Percentiles rank a stretch among this genome's conserved stretches.
Conservation (phyloP, 1,140 invertebrate genomes). For the Drosophila bocki region DNA sequence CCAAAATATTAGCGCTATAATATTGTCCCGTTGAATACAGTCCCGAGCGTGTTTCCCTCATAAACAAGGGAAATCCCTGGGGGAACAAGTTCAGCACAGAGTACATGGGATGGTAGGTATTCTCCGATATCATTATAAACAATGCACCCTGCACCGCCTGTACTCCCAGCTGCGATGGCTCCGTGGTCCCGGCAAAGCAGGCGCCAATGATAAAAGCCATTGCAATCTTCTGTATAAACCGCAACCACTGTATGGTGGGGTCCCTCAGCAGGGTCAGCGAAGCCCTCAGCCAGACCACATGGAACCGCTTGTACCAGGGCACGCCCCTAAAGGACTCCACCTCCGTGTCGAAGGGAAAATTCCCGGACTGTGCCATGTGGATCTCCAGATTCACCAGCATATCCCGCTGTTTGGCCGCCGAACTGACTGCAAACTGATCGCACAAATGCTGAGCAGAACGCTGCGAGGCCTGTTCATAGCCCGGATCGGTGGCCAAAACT, state of each 20-base stretch:
- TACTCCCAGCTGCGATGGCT: constrained; percentile 90
- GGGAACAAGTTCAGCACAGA: constrained; percentile 92
- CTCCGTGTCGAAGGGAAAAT: constrained; percentile 77
- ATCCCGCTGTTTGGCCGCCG: constrained; percentile 91
- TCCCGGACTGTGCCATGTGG: constrained; percentile 86
- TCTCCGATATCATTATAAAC: constrained; percentile 94
- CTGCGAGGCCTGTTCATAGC: constrained; percentile 89
- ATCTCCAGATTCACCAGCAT: constrained; percentile 89
- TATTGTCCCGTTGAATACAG: constrained; percentile 91
- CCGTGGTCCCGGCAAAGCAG: constrained; percentile 90
- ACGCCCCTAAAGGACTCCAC: constrained; percentile 86
- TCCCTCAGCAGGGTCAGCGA: constrained; percentile 89
- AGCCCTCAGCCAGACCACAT: constrained; percentile 90
- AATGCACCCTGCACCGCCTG: constrained; percentile 93
- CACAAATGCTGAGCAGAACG: constrained; percentile 90
- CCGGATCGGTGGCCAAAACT: constrained; percentile 92
- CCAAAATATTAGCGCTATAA: constrained; percentile 90
- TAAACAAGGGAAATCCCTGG: constrained; percentile 91
- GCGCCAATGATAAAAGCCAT: constrained; percentile 91
- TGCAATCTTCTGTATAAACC: constrained; percentile 92
- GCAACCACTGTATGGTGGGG: constrained; percentile 89
- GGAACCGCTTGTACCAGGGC: constrained; percentile 88
- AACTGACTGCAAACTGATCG: constrained; percentile 91
- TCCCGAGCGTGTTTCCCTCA: constrained; percentile 91
- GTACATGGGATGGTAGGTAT: constrained; percentile 95